phyloP scores from a whole-genome alignment of 2,888 invertebrate genomes.

The Cephonodes hylas region DNA sequence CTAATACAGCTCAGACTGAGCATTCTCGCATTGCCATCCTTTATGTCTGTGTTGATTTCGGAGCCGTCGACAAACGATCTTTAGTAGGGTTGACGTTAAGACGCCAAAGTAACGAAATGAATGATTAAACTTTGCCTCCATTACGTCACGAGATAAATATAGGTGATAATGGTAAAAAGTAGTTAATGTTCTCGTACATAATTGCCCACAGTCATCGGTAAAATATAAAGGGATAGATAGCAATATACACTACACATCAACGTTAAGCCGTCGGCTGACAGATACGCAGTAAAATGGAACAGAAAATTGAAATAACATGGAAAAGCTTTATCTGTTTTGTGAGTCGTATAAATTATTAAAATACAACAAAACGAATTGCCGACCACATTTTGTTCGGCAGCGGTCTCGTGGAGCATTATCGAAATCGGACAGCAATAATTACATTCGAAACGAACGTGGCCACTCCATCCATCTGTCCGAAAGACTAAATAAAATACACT shows the following conservation, averaged over 20 bases:
- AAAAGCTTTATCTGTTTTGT: conserved; percentile 65
- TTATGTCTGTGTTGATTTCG: too few species aligned
- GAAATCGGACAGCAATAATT: conserved; percentile 78
- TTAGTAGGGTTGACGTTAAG: background rate
- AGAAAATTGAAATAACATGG: conserved; percentile 56
- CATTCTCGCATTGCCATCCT: background rate
- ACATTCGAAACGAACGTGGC: conserved; percentile 72
- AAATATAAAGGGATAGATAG: background rate
- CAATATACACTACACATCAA: conserved; percentile 9
- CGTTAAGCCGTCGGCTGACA: conserved; percentile 15
- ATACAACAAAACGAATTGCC: conserved; percentile 69
- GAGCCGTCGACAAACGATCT: background rate
- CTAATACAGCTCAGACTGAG: background rate
- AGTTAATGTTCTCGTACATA: background rate
- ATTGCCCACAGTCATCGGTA: background rate
- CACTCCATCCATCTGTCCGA: conserved; percentile 67
- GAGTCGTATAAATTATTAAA: conserved; percentile 72
- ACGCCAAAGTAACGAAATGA: too few species aligned
- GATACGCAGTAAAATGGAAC: background rate
- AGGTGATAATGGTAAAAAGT: background rate
- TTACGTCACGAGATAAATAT: too few species aligned
- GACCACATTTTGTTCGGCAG: conserved; percentile 67
- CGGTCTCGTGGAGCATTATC: conserved; percentile 74
- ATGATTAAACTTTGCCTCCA: too few species aligned
- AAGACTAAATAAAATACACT: conserved; percentile 61